Conservation (phyloP, 2,888 invertebrate genomes). For the Mesoligia furuncula region DNA sequence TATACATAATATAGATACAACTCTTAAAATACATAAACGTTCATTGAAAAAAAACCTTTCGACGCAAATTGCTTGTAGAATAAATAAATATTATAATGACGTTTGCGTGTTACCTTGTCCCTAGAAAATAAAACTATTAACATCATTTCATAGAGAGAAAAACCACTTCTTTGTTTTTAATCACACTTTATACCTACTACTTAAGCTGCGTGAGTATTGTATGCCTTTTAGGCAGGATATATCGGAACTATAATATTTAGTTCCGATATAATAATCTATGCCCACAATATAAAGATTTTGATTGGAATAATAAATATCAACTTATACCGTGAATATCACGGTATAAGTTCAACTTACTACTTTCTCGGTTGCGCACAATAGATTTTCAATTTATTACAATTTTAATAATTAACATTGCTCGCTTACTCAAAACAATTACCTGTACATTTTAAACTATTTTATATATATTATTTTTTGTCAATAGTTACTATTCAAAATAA, state of each 20-base stretch:
- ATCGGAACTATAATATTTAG: background rate
- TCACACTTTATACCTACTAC: background rate
- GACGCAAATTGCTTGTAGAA: background rate
- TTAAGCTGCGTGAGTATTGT: background rate
- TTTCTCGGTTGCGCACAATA: background rate
- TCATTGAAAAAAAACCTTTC: background rate
- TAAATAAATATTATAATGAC: constrained; percentile 9
- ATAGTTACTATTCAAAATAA: background rate
- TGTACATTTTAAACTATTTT: background rate
- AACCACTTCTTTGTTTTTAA: constrained; percentile 2
- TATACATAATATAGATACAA: background rate
- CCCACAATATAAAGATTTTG: background rate
- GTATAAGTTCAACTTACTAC: too few species aligned
- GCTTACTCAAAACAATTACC: constrained; percentile 7
- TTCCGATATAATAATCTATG: too few species aligned
- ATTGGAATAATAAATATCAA: background rate
- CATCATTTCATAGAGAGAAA: background rate
- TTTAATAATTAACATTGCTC: background rate
- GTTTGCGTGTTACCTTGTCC: constrained; percentile 1
- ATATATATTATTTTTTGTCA: background rate
- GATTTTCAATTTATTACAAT: background rate
- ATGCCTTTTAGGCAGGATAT: background rate
- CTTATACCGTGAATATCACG: background rate
- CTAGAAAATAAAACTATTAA: constrained; percentile 8
- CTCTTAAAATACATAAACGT: background rate